These are phyloP conservation scores for Elysia crispata DNA, from an alignment of 2,888 invertebrate genomes.

Conservation along the genomic window DNA sequence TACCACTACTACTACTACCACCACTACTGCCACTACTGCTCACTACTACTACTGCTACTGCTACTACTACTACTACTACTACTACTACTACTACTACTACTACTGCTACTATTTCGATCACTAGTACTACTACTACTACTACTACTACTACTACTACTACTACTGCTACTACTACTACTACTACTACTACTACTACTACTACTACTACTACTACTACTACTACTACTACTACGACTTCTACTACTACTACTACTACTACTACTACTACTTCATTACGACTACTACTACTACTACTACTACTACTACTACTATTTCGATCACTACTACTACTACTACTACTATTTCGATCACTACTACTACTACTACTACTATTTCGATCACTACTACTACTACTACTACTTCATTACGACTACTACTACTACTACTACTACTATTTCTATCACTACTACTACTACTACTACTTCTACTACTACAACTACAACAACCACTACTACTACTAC, in stretches of 20 bases:
- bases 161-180: constrained; percentile 20
- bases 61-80: not conserved
- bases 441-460: constrained; percentile 20
- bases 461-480: constrained; percentile 19
- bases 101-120: constrained; percentile 9
- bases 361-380: too few species aligned
- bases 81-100: constrained; percentile 3
- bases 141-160: constrained; percentile 28
- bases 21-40: not conserved
- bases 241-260: too few species aligned
- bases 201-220: constrained; percentile 27
- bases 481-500: constrained; percentile 13
- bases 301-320: too few species aligned
- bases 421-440: too few species aligned
- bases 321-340: not conserved
- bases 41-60: not conserved
- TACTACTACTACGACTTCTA: too few species aligned
- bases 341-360: too few species aligned
- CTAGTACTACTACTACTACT: constrained; percentile 15
- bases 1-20: not conserved
- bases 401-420: too few species aligned
- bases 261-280: too few species aligned
- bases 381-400: too few species aligned
- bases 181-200: constrained; percentile 32
- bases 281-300: too few species aligned